Percentiles rank a stretch among this genome's conserved stretches.
Conservation (phyloP, 2,113 vertebrate genomes). For the Nothoprocta pentlandii region DNA sequence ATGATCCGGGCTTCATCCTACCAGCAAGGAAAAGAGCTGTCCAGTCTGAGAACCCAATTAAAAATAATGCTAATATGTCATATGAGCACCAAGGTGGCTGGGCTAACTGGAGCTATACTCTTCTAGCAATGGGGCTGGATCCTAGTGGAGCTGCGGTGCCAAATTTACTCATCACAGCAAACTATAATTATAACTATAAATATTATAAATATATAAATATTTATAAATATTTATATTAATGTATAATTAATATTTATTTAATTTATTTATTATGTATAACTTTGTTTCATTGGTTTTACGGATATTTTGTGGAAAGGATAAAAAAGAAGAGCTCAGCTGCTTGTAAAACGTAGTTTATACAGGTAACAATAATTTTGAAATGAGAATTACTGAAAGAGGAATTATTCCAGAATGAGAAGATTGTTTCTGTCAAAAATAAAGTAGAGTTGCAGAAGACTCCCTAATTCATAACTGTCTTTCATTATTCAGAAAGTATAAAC, state of each 20-base stretch:
- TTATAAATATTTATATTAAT: too few relatives aligned
- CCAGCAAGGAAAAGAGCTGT: fast-evolving
- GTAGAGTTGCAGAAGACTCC: background rate
- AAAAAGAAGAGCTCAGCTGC: background rate
- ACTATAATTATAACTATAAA: background rate
- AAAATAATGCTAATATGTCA: background rate
- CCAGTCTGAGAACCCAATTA: background rate
- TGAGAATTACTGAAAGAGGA: background rate
- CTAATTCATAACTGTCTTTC: background rate
- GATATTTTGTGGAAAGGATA: background rate
- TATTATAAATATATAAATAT: too few relatives aligned
- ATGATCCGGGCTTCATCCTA: background rate
- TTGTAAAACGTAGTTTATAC: background rate
- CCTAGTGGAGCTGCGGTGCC: background rate
- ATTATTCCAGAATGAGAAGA: background rate
- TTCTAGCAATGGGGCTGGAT: background rate
- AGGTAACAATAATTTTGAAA: background rate
- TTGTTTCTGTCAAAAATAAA: background rate
- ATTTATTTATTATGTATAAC: too few relatives aligned
- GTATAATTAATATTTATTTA: too few relatives aligned
- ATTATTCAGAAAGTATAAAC: background rate
- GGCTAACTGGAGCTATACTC: background rate
- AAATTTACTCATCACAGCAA: background rate
- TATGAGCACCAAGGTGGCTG: background rate
- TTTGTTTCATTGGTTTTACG: background rate